Evolutionary conservation across 2,888 invertebrate species (phyloP).

Genomic region (Thyatira batis): DNA sequence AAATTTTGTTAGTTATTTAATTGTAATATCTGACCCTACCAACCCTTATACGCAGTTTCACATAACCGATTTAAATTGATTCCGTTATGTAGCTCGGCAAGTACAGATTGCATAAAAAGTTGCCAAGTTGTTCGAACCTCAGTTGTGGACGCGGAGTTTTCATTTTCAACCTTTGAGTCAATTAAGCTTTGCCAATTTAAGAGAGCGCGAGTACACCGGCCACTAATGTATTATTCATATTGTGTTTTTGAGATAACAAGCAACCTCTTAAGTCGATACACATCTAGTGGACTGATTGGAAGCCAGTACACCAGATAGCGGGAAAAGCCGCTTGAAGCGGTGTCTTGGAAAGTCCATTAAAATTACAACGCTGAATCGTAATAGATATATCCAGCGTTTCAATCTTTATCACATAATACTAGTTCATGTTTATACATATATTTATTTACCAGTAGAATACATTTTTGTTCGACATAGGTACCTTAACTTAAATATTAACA

Average conservation of each 20-base stretch:
- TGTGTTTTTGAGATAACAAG: conserved; percentile 82
- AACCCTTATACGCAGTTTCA: conserved; percentile 46
- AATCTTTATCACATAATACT: background rate
- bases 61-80: conserved; percentile 49
- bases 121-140: conserved; percentile 20
- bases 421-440: background rate
- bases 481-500: no score
- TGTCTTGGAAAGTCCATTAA: conserved; percentile 57
- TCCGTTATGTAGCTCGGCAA: conserved; percentile 14
- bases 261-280: conserved; percentile 76
- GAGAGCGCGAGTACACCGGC: conserved; percentile 64
- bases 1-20: conserved; percentile 9
- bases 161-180: conserved; percentile 79
- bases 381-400: conserved; percentile 19
- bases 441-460: background rate
- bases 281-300: conserved; percentile 78
- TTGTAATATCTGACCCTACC: conserved; percentile 36
- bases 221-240: conserved; percentile 81
- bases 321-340: conserved; percentile 38
- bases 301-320: conserved; percentile 50
- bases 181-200: conserved; percentile 80
- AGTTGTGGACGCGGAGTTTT: conserved; percentile 49
- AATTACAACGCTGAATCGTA: conserved; percentile 42
- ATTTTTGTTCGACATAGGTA: no score
- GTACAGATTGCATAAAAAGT: conserved; percentile 60